Base-by-base conservation (phyloP, 2,888 invertebrate genomes). In the Campaea margaritaria region DNA sequence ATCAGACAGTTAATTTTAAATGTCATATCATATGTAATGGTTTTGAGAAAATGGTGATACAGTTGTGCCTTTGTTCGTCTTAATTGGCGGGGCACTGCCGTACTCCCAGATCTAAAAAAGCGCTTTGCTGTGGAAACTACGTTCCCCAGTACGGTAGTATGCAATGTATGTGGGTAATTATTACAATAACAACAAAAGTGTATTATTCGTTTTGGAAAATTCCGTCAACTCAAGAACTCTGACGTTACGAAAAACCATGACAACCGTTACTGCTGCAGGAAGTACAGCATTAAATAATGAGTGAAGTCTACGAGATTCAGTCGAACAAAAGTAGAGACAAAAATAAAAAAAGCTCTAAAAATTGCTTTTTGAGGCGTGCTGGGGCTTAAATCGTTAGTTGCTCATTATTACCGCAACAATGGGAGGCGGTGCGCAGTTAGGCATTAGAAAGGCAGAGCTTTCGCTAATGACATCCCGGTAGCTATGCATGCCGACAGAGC, bases 361-460 rank as follows among this genome's bases (percentile, higher is more conserved):
- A 68, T 21, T 70, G 73, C 70, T 70, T 79, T 79, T 78, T 67
- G 68, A 76, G 76, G 66, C 75, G 71, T 77, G 75, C 79, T 78
- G 73, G 74, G 71, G 81, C 79, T 84, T 81, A 75, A 85, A 87
- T 89, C 87, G 88, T 86, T 88, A 86, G 87, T 88, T 84, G 85
- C 87, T 91, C 90, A 89, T 91, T 91, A 90, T 84, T 82, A 75
- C 77, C 73, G 75, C 71, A 83, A 91, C 89, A 91, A 90, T 89
- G 82, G 87, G 78, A 78, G 86, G 87, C 86, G 86, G 85, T 72
- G 79, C 84, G 75, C 88, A 82, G 86, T 89, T 90, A 89, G 89
- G 89, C 89, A 90, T 90, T 91, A 91, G 91, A 91, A 90, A 90
- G 89, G 87, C 83, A 79, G 73, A 77, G 82, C 82, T 79, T 82